Evolutionary conservation across 2,113 vertebrate species (phyloP).

Genomic region (Hiodon alosoides): DNA sequence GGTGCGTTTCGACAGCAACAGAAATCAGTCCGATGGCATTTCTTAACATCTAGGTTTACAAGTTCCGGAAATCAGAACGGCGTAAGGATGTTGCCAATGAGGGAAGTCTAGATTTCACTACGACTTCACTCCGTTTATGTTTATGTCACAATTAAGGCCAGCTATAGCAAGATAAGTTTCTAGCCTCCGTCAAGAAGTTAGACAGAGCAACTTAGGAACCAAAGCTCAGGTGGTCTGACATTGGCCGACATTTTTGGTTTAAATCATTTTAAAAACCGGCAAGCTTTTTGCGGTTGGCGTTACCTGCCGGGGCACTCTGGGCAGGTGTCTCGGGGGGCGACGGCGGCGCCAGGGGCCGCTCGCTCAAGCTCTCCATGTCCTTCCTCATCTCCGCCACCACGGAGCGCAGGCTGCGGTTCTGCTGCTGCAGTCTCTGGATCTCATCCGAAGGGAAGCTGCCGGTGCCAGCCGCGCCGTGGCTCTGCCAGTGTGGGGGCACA

Average conservation of each 20-base stretch:
- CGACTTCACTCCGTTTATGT: too few species aligned
- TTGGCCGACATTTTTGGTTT: too few species aligned
- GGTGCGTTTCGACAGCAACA: not conserved
- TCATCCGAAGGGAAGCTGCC: constrained; percentile 48
- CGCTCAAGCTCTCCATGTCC: constrained; percentile 75
- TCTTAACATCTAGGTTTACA: not conserved
- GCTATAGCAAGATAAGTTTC: too few species aligned
- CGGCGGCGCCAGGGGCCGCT: constrained; percentile 26
- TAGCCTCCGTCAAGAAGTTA: too few species aligned
- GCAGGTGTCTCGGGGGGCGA: constrained; percentile 10
- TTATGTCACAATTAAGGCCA: too few species aligned
- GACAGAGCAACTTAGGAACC: too few species aligned
- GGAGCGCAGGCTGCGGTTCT: constrained; percentile 67
- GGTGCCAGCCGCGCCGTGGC: constrained; percentile 13
- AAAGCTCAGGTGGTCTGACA: too few species aligned
- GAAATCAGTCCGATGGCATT: not conserved
- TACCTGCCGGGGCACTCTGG: not conserved
- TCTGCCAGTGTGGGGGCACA: constrained; percentile 28
- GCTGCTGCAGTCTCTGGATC: constrained; percentile 66
- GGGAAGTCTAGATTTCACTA: too few species aligned
- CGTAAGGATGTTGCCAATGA: too few species aligned
- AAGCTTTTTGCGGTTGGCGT: not conserved
- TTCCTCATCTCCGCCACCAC: constrained; percentile 78
- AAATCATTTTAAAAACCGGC: too few species aligned
- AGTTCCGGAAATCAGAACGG: not conserved